Conservation (phyloP, 2,113 vertebrate species). For the Pollimyrus isidori region DNA sequence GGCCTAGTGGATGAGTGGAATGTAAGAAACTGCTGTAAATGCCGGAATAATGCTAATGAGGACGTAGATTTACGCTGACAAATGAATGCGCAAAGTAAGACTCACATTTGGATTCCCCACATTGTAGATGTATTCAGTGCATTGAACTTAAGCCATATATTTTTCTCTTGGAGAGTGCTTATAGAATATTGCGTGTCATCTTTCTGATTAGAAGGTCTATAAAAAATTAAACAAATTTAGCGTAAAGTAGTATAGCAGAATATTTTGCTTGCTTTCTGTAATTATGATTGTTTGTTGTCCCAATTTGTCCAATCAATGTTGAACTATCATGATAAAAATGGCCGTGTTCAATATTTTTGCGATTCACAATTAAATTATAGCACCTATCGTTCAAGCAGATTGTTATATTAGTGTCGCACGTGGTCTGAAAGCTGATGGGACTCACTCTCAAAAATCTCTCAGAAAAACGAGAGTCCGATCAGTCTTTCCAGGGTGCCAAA, state of each 20-base stretch:
- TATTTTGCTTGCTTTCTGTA: background rate
- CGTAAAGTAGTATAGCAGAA: background rate
- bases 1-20: background rate
- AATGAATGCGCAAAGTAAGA: background rate
- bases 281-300: background rate
- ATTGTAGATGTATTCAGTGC: background rate
- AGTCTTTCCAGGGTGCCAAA: background rate
- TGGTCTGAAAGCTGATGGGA: background rate
- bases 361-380: background rate
- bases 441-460: background rate
- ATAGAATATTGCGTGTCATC: slow-evolving; percentile 27
- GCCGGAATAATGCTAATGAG: background rate
- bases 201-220: slow-evolving; percentile 49
- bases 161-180: background rate
- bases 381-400: background rate
- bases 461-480: background rate
- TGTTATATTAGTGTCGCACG: background rate
- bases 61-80: background rate
- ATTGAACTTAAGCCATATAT: background rate
- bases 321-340: background rate
- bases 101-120: background rate
- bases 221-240: slow-evolving; percentile 59
- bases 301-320: background rate
- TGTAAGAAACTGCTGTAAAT: background rate
- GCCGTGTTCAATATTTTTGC: background rate